Evolutionary conservation across 2,797 vertebrate genomes (phyloP).

Genomic region (Halcyon badia): DNA sequence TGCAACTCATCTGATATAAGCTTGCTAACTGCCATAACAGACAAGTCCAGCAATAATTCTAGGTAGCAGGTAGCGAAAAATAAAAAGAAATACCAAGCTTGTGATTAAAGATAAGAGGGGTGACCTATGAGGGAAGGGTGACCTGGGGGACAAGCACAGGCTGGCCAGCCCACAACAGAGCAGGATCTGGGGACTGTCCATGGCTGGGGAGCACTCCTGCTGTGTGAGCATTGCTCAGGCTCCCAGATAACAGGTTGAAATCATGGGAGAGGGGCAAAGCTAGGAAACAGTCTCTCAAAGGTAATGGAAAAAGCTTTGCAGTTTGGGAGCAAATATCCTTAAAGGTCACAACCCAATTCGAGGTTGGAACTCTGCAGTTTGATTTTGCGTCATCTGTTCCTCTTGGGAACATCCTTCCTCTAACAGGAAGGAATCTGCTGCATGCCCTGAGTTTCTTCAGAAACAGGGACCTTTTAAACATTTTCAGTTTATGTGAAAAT

Average conservation of each 20-base stretch:
- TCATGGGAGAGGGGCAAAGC: background rate
- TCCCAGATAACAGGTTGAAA: rapidly evolving
- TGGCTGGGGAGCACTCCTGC: rapidly evolving
- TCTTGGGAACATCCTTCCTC: background rate
- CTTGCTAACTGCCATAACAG: background rate
- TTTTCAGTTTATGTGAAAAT: background rate
- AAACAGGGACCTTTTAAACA: background rate
- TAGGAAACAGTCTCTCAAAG: background rate
- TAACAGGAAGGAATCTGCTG: background rate
- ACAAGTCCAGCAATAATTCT: background rate
- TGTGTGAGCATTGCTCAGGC: rapidly evolving
- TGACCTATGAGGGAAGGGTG: background rate
- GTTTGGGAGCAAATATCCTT: background rate
- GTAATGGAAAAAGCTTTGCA: background rate
- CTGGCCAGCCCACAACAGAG: rapidly evolving
- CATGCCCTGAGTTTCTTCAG: background rate
- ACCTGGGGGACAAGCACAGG: background rate
- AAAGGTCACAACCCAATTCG: background rate
- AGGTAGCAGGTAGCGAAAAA: background rate
- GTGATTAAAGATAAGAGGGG: background rate
- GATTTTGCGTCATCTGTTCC: background rate
- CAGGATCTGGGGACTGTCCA: background rate
- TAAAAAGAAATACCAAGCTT: background rate
- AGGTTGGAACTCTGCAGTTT: background rate
- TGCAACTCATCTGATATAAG: background rate